A percentile compares a stretch with the other conserved stretches of the same genome.
Evolutionary conservation across 2,888 invertebrate species (phyloP).

Genomic region (Amphipyra tragopoginis): DNA sequence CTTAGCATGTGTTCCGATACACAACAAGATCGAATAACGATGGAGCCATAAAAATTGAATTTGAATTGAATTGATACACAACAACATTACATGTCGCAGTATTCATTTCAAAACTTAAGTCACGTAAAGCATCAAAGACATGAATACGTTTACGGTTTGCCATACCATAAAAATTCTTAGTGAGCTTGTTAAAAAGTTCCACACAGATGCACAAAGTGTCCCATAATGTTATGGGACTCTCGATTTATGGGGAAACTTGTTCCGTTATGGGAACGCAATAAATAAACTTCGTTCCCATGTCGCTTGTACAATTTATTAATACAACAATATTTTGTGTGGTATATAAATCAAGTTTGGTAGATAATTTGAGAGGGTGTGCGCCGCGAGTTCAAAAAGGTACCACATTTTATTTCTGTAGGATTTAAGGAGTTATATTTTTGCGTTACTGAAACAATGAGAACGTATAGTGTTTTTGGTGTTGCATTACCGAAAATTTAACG

Average conservation of each 20-base stretch:
- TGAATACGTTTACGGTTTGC: conserved; percentile 48
- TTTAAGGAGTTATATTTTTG: too few species aligned
- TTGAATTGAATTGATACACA: too few species aligned
- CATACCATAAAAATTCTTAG: conserved; percentile 42
- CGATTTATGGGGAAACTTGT: conserved; percentile 51
- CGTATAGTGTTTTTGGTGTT: too few species aligned
- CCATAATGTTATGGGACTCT: conserved; percentile 29
- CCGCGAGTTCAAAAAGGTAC: too few species aligned
- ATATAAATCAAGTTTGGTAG: conserved; percentile 41
- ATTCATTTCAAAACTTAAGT: conserved; percentile 39
- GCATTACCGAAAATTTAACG: too few species aligned
- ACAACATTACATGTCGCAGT: neutral
- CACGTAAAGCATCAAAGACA: conserved; percentile 41
- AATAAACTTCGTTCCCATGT: conserved; percentile 38
- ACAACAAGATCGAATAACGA: too few species aligned
- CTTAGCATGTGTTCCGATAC: too few species aligned
- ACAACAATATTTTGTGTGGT: neutral
- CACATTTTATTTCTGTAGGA: too few species aligned
- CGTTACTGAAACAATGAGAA: too few species aligned
- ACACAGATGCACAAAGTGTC: conserved; percentile 36
- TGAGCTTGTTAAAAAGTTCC: conserved; percentile 47
- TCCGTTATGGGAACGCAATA: conserved; percentile 40
- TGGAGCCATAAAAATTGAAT: too few species aligned
- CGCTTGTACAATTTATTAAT: conserved; percentile 43
- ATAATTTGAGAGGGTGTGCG: conserved; percentile 12